Evolutionary conservation across 64 coral and sea anemone species (phyloP).

Genomic region (Trachythela sp.): DNA sequence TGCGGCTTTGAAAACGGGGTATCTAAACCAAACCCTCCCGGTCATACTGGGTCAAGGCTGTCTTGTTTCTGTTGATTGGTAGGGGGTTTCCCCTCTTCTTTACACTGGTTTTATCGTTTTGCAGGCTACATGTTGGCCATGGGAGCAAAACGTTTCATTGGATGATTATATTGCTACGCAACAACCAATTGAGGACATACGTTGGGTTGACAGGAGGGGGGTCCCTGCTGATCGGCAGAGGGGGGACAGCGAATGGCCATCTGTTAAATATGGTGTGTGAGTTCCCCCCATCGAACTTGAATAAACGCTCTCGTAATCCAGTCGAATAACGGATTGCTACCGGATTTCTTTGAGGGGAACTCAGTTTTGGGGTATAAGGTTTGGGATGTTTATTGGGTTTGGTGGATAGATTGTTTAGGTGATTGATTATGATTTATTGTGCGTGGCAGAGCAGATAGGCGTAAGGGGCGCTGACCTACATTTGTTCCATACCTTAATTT

Average conservation of each 20-base stretch:
- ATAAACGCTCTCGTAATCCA: neutral
- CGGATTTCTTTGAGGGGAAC: neutral
- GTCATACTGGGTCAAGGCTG: neutral
- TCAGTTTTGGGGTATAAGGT: too few relatives aligned
- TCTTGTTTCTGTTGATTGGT: neutral
- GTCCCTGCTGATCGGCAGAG: neutral
- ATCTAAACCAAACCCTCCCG: slow-evolving; percentile 15
- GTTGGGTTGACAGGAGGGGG: neutral
- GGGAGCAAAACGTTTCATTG: neutral
- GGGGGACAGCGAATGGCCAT: neutral
- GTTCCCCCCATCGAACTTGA: neutral
- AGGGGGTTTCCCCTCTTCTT: neutral
- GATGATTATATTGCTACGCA: neutral
- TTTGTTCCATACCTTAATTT: too few relatives aligned
- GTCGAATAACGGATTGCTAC: too few relatives aligned
- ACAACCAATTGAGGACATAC: neutral
- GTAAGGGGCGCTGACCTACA: too few relatives aligned
- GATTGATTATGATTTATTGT: too few relatives aligned
- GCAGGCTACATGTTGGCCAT: neutral
- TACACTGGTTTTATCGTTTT: neutral
- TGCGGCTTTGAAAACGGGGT: neutral
- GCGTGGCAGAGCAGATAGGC: too few relatives aligned
- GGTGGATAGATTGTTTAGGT: too few relatives aligned
- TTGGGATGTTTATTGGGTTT: too few relatives aligned
- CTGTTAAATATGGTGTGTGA: neutral